phyloP scores from a whole-genome alignment of 2,888 invertebrate species.

The Tanypteryx hageni region DNA sequence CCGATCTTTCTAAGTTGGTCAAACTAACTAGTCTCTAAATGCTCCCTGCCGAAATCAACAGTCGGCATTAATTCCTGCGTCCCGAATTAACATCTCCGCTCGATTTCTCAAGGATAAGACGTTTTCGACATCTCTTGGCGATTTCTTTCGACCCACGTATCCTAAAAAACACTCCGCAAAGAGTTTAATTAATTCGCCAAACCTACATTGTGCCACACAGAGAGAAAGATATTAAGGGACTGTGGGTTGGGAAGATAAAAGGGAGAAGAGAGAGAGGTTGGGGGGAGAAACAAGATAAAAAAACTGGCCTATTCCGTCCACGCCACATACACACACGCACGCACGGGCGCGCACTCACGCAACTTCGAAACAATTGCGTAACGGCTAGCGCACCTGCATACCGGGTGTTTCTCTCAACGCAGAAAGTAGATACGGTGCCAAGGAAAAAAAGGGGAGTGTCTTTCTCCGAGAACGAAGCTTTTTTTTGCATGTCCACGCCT shows the following conservation, averaged over 20 bases:
- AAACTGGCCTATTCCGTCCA: no score
- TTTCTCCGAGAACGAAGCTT: background rate
- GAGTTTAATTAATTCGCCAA: slow-evolving; percentile 16
- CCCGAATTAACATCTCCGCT: background rate
- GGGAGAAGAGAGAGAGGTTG: no score
- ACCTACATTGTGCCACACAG: slow-evolving; percentile 9
- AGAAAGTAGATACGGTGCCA: background rate
- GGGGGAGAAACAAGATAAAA: no score
- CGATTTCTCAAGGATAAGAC: background rate
- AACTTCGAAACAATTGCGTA: slow-evolving; percentile 10
- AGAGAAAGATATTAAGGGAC: background rate
- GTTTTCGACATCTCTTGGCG: slow-evolving; percentile 15
- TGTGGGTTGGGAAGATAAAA: background rate
- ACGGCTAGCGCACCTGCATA: slow-evolving; percentile 11
- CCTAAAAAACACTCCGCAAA: background rate
- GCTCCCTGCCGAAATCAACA: background rate
- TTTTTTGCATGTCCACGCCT: background rate
- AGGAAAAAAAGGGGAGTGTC: background rate
- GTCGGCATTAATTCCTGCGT: background rate
- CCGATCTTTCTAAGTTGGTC: background rate
- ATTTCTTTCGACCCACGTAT: background rate
- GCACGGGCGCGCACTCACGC: background rate
- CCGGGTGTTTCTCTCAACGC: background rate
- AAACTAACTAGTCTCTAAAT: background rate
- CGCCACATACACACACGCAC: no score